Conservation (phyloP, 2,888 invertebrate species). For the Eupithecia subumbrata region DNA sequence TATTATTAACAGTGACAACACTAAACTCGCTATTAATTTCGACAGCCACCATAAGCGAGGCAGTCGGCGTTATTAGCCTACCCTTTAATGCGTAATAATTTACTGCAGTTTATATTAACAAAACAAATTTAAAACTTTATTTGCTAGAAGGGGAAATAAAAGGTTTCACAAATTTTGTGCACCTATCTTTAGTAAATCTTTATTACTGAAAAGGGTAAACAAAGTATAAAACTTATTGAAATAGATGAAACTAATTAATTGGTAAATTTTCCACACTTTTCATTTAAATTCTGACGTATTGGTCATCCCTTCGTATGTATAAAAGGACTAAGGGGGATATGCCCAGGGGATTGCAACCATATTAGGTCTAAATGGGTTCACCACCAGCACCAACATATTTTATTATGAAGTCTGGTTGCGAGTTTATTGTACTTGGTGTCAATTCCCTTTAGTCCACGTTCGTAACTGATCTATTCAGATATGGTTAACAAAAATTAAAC, state of each 20-base stretch:
- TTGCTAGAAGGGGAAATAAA: slow-evolving; percentile 58
- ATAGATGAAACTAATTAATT: neutral
- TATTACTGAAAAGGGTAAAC: slow-evolving; percentile 12
- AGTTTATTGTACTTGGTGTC: no score
- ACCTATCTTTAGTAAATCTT: slow-evolving; percentile 18
- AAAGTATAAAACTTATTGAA: neutral
- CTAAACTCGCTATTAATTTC: slow-evolving; percentile 76
- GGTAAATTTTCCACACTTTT: neutral
- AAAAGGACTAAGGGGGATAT: neutral
- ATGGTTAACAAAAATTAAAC: neutral
- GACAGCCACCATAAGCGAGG: slow-evolving; percentile 76
- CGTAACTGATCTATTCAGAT: no score
- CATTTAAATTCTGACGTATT: neutral
- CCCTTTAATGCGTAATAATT: slow-evolving; percentile 82
- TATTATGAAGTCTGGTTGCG: neutral
- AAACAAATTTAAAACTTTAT: slow-evolving; percentile 80
- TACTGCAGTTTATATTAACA: slow-evolving; percentile 80
- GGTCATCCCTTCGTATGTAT: neutral
- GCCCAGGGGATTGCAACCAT: neutral
- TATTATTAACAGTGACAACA: slow-evolving; percentile 44
- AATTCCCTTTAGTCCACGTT: no score
- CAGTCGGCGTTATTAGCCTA: slow-evolving; percentile 79
- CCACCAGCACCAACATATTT: neutral
- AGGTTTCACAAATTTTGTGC: slow-evolving; percentile 28
- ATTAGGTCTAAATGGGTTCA: neutral